Conservation (phyloP, 2,113 vertebrate genomes). For the Passer domesticus region DNA sequence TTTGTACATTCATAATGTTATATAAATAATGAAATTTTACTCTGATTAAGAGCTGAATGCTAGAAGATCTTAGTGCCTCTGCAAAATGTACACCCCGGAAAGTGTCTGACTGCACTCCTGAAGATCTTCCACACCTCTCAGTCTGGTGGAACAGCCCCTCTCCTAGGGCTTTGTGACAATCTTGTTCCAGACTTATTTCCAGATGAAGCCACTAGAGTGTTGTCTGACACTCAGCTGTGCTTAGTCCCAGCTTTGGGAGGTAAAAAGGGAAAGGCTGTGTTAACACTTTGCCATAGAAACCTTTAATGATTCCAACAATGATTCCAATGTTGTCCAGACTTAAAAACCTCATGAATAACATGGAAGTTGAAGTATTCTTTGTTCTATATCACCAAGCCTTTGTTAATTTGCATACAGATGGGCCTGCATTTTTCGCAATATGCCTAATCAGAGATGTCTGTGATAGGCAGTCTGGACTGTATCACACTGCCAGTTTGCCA, state of each 20-base stretch:
- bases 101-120: neutral
- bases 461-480: neutral
- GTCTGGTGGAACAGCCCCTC: neutral
- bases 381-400: neutral
- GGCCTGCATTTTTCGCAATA: neutral
- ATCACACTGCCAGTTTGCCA: constrained; percentile 52
- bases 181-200: neutral
- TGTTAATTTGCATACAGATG: neutral
- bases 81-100: neutral
- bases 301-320: neutral
- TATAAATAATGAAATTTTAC: neutral
- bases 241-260: neutral
- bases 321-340: neutral
- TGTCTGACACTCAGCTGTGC: neutral
- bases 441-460: neutral
- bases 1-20: neutral
- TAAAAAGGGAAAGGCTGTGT: neutral
- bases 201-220: neutral
- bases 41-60: neutral
- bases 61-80: neutral
- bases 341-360: neutral
- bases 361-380: neutral
- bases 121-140: neutral
- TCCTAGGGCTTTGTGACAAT: neutral
- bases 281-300: neutral